These are phyloP conservation scores for Zaprionus obscuricornis DNA, from an alignment of 2,888 invertebrate species.

Conservation along the genomic window DNA sequence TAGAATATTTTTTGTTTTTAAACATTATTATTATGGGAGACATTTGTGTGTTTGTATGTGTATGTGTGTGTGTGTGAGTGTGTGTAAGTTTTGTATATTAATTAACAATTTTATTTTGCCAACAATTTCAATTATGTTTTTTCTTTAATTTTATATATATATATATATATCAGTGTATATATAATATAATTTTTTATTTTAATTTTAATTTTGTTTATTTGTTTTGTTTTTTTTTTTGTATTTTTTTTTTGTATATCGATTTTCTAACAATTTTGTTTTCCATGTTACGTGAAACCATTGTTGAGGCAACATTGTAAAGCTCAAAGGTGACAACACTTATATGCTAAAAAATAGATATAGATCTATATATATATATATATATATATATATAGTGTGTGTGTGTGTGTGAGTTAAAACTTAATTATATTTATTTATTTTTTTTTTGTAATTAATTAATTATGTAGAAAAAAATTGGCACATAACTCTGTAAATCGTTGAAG, in stretches of 20 bases:
- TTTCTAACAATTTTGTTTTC: constrained; percentile 67
- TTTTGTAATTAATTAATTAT: constrained; percentile 43
- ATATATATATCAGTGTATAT: constrained; percentile 10
- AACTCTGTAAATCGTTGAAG: constrained; percentile 65
- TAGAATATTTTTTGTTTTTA: no score
- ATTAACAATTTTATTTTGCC: constrained; percentile 67
- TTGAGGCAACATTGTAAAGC: constrained; percentile 80
- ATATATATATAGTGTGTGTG: constrained; percentile 27
- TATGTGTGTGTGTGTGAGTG: constrained; percentile 5
- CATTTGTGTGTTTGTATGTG: constrained; percentile 16
- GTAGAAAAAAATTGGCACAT: constrained; percentile 74
- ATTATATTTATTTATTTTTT: constrained; percentile 14
- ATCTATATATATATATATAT: constrained; percentile 32
- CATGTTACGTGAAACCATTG: constrained; percentile 74
- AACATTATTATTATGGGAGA: constrained; percentile 13
- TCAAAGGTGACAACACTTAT: constrained; percentile 79
- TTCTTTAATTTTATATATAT: constrained; percentile 6
- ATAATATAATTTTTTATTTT: no score
- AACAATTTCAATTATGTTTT: constrained; percentile 53
- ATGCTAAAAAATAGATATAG: no score
- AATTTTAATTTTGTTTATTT: no score
- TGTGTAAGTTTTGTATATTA: constrained; percentile 49
- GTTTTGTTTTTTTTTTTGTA: no score
- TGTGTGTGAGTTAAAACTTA: constrained; percentile 39
- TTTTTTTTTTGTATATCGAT: constrained; percentile 27